Evolutionary conservation across 2,888 invertebrate genomes (phyloP).

Genomic region (Chrysolina haemoptera): DNA sequence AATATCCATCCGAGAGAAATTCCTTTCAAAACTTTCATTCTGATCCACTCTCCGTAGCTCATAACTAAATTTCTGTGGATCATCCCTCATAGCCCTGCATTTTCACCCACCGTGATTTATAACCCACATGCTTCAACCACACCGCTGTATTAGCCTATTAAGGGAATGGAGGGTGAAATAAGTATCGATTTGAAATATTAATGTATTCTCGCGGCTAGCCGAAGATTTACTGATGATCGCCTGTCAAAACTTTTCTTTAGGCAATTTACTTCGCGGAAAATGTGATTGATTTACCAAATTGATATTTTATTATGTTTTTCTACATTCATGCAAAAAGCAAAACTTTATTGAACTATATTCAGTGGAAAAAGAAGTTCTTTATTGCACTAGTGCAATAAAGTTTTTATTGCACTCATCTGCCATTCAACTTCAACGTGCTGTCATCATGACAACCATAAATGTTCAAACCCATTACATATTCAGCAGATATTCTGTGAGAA

Average conservation of each 20-base stretch:
- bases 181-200: conserved; percentile 17
- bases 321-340: too few species aligned
- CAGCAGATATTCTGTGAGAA: too few species aligned
- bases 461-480: too few species aligned
- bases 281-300: not conserved
- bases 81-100: not conserved
- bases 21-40: not conserved
- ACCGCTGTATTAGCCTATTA: conserved; percentile 8
- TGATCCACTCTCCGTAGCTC: not conserved
- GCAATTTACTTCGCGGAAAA: not conserved
- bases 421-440: too few species aligned
- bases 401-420: too few species aligned
- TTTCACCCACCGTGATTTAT: conserved; percentile 1
- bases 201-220: conserved; percentile 1
- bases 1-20: too few species aligned
- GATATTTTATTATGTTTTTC: too few species aligned
- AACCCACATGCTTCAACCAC: conserved; percentile 6
- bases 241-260: not conserved
- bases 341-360: too few species aligned
- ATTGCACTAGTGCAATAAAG: too few species aligned
- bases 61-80: not conserved
- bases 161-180: conserved; percentile 12
- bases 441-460: too few species aligned
- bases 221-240: conserved; percentile 4
- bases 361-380: too few species aligned